Evolutionary conservation across 1,140 invertebrate species (phyloP).

Genomic region (Portunus trituberculatus): DNA sequence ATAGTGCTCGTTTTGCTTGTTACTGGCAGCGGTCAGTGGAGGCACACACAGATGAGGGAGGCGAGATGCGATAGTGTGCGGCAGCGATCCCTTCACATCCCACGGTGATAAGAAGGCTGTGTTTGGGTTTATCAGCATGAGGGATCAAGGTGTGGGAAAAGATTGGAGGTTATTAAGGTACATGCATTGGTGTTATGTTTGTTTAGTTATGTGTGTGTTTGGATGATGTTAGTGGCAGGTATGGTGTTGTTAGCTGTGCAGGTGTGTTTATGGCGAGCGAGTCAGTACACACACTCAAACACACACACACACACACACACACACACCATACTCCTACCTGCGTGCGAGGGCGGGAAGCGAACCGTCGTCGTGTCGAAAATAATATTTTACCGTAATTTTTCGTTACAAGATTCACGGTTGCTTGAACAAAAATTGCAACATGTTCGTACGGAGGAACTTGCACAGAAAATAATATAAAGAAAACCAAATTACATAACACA

Average conservation of each 20-base stretch:
- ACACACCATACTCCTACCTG: not conserved
- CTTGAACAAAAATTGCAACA: not conserved
- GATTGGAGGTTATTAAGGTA: not conserved
- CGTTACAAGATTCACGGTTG: not conserved
- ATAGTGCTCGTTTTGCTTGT: no score
- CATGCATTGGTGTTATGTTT: not conserved
- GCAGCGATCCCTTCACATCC: not conserved
- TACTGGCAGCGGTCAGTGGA: not conserved
- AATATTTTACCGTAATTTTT: not conserved
- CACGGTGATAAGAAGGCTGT: not conserved
- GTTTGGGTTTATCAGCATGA: not conserved
- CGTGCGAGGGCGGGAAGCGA: not conserved
- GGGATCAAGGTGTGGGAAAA: not conserved
- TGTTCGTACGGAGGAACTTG: not conserved
- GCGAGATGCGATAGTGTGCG: not conserved
- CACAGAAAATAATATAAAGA: not conserved
- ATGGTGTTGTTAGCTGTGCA: not conserved
- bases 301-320: not conserved
- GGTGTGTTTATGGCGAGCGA: not conserved
- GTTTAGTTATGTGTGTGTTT: not conserved
- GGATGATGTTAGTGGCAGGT: not conserved
- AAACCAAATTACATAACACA: not conserved
- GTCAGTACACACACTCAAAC: not conserved
- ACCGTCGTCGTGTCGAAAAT: not conserved
- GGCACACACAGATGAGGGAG: not conserved